These are phyloP conservation scores for Ptychobarbus kaznakovi DNA, from an alignment of 2,797 vertebrate species.

Conservation along the genomic window DNA sequence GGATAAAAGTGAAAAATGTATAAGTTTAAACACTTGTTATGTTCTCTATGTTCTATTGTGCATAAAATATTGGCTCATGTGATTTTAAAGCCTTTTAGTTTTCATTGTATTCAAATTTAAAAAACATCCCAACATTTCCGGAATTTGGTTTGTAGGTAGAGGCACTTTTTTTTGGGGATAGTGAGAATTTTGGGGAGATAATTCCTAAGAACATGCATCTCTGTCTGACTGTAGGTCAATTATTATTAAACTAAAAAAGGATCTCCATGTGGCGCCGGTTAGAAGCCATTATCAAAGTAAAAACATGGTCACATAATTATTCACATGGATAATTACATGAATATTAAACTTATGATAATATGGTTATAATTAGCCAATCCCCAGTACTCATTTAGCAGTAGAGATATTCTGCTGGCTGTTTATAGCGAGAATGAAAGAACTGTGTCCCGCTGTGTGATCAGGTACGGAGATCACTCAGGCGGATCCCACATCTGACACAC, in stretches of 20 bases:
- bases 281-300: conserved; percentile 30
- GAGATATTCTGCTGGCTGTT: conserved; percentile 19
- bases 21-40: too few relatives aligned
- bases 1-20: too few relatives aligned
- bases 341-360: conserved; percentile 50
- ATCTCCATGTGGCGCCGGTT: conserved; percentile 26
- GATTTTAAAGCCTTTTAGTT: too few relatives aligned
- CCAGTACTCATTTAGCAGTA: conserved; percentile 35
- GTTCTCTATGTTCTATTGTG: too few relatives aligned
- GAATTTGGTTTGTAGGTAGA: too few relatives aligned
- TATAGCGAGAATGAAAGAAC: conserved; percentile 18
- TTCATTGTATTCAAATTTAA: too few relatives aligned
- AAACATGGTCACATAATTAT: conserved; percentile 42
- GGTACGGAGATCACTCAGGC: conserved; percentile 10
- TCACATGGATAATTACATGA: conserved; percentile 48
- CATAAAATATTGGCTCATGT: too few relatives aligned
- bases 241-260: conserved; percentile 16
- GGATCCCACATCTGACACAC: conserved; percentile 26
- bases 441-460: conserved; percentile 31
- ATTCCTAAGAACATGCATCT: not conserved
- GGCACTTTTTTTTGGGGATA: not conserved
- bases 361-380: conserved; percentile 44
- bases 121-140: too few relatives aligned
- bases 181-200: not conserved
- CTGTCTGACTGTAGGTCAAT: conserved; percentile 19